A percentile compares a stretch with the other conserved stretches of the same genome.
Evolutionary conservation across 2,113 vertebrate species (phyloP).

Genomic region (Formicarius rufipectus): DNA sequence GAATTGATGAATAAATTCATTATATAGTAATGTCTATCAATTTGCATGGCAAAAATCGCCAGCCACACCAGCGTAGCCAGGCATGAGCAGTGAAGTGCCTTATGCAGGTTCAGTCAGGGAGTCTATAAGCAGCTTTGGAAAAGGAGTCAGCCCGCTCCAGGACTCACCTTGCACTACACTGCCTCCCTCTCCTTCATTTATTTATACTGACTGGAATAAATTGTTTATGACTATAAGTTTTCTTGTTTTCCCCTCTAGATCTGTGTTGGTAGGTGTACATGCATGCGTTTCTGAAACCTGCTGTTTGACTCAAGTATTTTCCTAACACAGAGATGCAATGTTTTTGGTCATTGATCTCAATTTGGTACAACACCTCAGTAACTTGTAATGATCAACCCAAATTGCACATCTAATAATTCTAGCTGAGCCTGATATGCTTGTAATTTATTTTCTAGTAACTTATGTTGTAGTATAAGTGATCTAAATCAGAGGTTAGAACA

Average conservation of each 20-base stretch:
- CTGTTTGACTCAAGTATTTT: neutral
- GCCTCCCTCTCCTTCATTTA: neutral
- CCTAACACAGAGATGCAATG: neutral
- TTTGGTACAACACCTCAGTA: neutral
- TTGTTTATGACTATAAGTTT: neutral
- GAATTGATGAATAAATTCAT: neutral
- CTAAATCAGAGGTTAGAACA: neutral
- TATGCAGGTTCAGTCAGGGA: neutral
- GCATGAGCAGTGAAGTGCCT: neutral
- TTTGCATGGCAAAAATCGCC: neutral
- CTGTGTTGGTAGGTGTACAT: neutral
- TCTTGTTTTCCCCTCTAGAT: neutral
- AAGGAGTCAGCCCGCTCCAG: neutral
- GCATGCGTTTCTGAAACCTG: neutral
- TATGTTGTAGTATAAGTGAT: neutral
- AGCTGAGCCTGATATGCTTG: neutral
- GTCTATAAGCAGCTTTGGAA: neutral
- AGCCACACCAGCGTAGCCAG: neutral
- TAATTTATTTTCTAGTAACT: constrained; percentile 50
- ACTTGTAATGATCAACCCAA: neutral
- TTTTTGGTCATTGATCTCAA: neutral
- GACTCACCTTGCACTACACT: neutral
- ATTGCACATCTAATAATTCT: neutral
- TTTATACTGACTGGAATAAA: neutral
- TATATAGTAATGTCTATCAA: neutral